A percentile compares a stretch with the other conserved stretches of the same genome.
Evolutionary conservation across 1,140 invertebrate species (phyloP).

Genomic region (Fopius arisanus): DNA sequence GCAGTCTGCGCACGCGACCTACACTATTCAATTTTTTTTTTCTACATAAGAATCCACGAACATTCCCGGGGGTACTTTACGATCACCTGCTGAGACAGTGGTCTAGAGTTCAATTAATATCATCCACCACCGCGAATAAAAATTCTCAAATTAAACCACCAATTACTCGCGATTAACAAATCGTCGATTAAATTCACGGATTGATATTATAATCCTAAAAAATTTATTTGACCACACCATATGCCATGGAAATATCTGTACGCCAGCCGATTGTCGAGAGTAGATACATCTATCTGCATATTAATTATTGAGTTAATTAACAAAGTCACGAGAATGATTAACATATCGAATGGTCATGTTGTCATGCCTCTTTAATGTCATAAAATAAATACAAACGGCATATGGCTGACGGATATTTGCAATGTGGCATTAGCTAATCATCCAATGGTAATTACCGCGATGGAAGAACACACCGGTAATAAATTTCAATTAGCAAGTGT

Average conservation of each 20-base stretch:
- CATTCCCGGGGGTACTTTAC: neutral
- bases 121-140: too few relatives aligned
- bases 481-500: neutral
- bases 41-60: neutral
- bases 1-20: slow-evolving; percentile 49
- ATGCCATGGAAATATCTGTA: too few relatives aligned
- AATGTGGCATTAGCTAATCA: neutral
- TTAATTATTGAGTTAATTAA: neutral
- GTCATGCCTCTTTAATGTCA: neutral
- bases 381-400: neutral
- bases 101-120: neutral
- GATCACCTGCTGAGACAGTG: neutral
- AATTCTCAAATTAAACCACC: too few relatives aligned
- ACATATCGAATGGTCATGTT: neutral
- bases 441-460: neutral
- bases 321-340: neutral
- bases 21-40: slow-evolving; percentile 13
- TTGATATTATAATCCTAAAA: too few relatives aligned
- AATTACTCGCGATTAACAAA: too few relatives aligned
- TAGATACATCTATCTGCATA: slow-evolving; percentile 21
- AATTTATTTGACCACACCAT: too few relatives aligned
- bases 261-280: neutral
- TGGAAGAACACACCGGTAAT: neutral
- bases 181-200: too few relatives aligned
- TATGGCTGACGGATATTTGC: neutral